Base-by-base conservation (phyloP, 2,797 vertebrate species). In the Phrynocephalus vlangalii region DNA sequence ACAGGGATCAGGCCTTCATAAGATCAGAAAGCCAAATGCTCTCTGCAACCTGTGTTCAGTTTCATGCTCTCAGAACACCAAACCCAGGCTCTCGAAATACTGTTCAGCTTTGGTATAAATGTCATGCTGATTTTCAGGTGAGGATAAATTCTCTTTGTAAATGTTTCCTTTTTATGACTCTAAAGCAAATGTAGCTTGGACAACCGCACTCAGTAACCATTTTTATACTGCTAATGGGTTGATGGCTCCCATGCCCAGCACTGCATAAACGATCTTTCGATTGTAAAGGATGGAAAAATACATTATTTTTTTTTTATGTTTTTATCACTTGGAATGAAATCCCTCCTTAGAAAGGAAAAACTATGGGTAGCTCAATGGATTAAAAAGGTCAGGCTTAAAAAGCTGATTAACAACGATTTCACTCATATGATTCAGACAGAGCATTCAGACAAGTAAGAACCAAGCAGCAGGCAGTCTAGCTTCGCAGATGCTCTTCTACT, bases 141-240 rank as follows among this genome's bases (percentile, higher is more conserved):
- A 90, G 91, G 92, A 94, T 92, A 94, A 96, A 92, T 89, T n/a
- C 89, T 91, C 93, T 93, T 91, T 94, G 96, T 96, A 95, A 95
- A 95, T 94, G 92, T 96, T 95, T 96, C 94, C 90, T 94, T 96
- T 96, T 96, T 96, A 96, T 96, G 95, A 96, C 96, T 96, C 88
- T 91, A 96, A 96, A 96, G 94, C 94, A 96, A 97, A 96, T 93
- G 94, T 93, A 94, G 87, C 93, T 3, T 0, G 94, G 94, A 96
- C 95, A 94, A 92, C 91, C 92, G 72, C 90, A 92, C n/a, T n/a
- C 89, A 90, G 95, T 95, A 96, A 96, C 95, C 95, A 90, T 84
- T 94, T 96, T 96, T 95, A 95, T 95, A 93, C 88, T 95, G 92
- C 94, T 96, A 96, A 96, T 96, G 93, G 94, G 92, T 94, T 94